phyloP scores from a whole-genome alignment of 1,140 invertebrate species.

The Ruditapes philippinarum region DNA sequence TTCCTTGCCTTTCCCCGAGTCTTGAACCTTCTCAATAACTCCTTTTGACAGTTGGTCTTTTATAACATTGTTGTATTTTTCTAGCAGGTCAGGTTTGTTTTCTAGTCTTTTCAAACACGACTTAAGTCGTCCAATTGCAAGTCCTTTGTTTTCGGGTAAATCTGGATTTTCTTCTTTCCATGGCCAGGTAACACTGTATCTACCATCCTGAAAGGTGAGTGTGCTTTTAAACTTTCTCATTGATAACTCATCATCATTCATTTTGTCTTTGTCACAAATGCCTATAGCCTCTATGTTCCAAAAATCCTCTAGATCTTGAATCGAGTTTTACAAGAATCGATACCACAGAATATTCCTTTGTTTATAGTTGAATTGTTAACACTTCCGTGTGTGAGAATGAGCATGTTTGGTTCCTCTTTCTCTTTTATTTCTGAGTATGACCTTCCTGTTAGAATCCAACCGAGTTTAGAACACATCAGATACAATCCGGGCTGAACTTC shows the following conservation, averaged over 20 bases:
- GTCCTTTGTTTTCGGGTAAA: constrained; percentile 56
- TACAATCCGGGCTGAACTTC: constrained; percentile 7
- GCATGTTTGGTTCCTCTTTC: background rate
- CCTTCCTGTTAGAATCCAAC: background rate
- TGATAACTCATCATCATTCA: constrained; percentile 1
- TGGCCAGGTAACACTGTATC: constrained; percentile 52
- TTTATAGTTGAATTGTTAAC: background rate
- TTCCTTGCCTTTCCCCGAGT: too few relatives aligned
- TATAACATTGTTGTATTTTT: constrained; percentile 56
- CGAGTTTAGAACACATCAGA: background rate
- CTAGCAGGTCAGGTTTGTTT: constrained; percentile 47
- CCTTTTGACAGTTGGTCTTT: constrained; percentile 56
- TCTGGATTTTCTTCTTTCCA: constrained; percentile 47
- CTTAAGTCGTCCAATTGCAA: constrained; percentile 30
- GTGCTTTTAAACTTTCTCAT: constrained; percentile 38
- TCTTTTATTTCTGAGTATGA: background rate
- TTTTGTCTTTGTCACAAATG: constrained; percentile 45
- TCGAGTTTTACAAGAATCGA: background rate
- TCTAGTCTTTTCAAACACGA: constrained; percentile 2
- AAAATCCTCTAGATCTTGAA: background rate
- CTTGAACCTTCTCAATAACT: background rate
- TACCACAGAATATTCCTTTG: too few relatives aligned
- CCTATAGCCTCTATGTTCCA: constrained; percentile 63
- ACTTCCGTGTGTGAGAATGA: too few relatives aligned
- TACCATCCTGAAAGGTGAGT: background rate